phyloP scores from a whole-genome alignment of 2,888 invertebrate genomes.

The Adineta ricciae region DNA sequence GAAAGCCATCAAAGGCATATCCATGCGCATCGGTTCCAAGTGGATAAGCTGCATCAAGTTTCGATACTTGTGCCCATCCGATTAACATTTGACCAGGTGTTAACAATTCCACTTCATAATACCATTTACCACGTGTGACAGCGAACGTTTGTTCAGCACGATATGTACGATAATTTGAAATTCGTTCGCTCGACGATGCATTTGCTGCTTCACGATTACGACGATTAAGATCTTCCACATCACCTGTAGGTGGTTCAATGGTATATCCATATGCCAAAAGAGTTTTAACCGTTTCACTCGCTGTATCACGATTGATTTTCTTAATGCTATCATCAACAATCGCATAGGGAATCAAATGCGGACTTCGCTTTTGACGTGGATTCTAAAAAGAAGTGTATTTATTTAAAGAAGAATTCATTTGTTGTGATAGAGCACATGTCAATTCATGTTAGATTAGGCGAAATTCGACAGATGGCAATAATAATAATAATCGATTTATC shows the following conservation, averaged over 20 bases:
- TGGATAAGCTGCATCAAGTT: not conserved
- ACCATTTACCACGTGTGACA: slow-evolving; percentile 86
- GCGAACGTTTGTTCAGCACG: slow-evolving; percentile 91
- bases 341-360: slow-evolving; percentile 88
- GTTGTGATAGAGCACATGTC: no score
- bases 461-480: no score
- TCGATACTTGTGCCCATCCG: slow-evolving; percentile 69
- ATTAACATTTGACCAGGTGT: slow-evolving; percentile 92
- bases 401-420: no score
- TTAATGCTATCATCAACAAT: slow-evolving; percentile 96
- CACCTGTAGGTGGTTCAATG: slow-evolving; percentile 87
- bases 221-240: slow-evolving; percentile 52
- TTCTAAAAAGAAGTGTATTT: slow-evolving; percentile 56
- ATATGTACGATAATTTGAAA: slow-evolving; percentile 74
- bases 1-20: slow-evolving; percentile 68
- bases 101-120: slow-evolving; percentile 93
- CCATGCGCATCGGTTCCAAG: slow-evolving; percentile 78
- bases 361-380: slow-evolving; percentile 79
- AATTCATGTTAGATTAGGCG: no score
- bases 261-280: slow-evolving; percentile 90
- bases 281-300: slow-evolving; percentile 90
- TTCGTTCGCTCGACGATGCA: slow-evolving; percentile 12
- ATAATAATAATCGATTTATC: no score
- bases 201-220: not conserved
- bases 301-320: slow-evolving; percentile 91